Base-by-base conservation (phyloP, 2,888 invertebrate species). In the Zele albiditarsus region DNA sequence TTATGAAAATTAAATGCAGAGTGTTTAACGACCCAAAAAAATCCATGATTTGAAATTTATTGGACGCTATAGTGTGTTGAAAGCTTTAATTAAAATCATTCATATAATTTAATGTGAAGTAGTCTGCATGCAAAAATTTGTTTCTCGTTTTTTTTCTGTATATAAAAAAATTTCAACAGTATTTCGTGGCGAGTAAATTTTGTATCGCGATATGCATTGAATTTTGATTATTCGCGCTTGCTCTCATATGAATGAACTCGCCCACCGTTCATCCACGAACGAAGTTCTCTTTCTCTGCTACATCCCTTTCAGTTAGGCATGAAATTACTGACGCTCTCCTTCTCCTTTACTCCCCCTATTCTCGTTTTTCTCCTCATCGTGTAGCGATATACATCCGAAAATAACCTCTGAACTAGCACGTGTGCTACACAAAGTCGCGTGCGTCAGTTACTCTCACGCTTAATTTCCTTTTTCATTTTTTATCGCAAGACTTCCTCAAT, bases 391-490 rank as follows among this genome's bases (percentile, higher is more conserved):
- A 23, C 8, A 53, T 20, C 8, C 53, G n/a, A 53, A 53, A 53
- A 53, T 53, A 53, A 20, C 53, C 23, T 8, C 20, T 53, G n/a
- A 53, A 20, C 20, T 20, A 53, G 20, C 53, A 53, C 53, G 53
- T 53, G 53, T 5, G 1, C 23, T 20, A 23, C 53, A 53, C 5
- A 10, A 5, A n/a, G 53, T 53, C 53, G 53, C 53, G 53, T 53
- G 53, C 20, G 53, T 53, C 53, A 20, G 6, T 20, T 53, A 53
- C 20, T 53, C 53, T 20, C 23, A 53, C 53, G 20, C 53, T 53
- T 20, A 20, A 53, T 53, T 53, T 53, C 53, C 53, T 46, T 53
- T 38, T 20, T 53, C 53, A 53, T 53, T 53, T 53, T 53, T 53
- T 53, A 53, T 53, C 53, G 23, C 53, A 5, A 53, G 53, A 38